These are phyloP conservation scores for Acrocephalus kingi DNA, from an alignment of 2,113 vertebrate species.

Conservation along the genomic window DNA sequence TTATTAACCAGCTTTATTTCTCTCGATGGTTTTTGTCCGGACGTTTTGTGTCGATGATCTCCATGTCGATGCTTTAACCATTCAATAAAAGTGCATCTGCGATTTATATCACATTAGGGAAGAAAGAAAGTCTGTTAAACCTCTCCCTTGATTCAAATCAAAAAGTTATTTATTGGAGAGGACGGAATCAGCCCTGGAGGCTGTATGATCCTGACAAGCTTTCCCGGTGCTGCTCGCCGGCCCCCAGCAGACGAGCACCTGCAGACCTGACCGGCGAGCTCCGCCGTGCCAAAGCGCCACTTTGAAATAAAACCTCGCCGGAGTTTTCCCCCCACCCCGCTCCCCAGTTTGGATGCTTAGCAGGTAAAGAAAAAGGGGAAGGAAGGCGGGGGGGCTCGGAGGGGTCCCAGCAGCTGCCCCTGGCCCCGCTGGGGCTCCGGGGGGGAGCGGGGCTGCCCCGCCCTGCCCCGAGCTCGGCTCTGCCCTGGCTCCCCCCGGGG, in stretches of 20 bases:
- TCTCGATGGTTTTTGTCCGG: constrained; percentile 89
- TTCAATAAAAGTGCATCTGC: constrained; percentile 91
- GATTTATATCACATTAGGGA: constrained; percentile 90
- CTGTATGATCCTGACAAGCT: neutral
- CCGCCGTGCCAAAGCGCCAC: neutral
- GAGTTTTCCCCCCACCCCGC: neutral
- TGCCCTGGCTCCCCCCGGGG: neutral
- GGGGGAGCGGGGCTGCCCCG: neutral
- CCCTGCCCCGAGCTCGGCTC: neutral
- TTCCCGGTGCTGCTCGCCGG: neutral
- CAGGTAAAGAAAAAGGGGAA: neutral
- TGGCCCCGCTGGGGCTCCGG: accelerated
- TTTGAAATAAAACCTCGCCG: neutral
- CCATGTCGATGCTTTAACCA: constrained; percentile 90
- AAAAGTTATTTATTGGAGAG: constrained; percentile 74
- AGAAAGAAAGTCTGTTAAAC: constrained; percentile 74
- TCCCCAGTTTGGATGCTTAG: neutral
- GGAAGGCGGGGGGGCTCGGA: neutral
- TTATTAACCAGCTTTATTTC: constrained; percentile 92
- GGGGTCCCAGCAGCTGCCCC: neutral
- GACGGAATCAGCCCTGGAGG: constrained; percentile 27
- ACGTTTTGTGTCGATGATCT: constrained; percentile 77
- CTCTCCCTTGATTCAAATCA: constrained; percentile 81
- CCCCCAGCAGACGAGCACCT: neutral
- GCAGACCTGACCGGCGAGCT: neutral